A percentile compares a stretch with the other conserved stretches of the same genome.
phyloP scores from a whole-genome alignment of 1,140 invertebrate genomes.

The Drosophila tristis region DNA sequence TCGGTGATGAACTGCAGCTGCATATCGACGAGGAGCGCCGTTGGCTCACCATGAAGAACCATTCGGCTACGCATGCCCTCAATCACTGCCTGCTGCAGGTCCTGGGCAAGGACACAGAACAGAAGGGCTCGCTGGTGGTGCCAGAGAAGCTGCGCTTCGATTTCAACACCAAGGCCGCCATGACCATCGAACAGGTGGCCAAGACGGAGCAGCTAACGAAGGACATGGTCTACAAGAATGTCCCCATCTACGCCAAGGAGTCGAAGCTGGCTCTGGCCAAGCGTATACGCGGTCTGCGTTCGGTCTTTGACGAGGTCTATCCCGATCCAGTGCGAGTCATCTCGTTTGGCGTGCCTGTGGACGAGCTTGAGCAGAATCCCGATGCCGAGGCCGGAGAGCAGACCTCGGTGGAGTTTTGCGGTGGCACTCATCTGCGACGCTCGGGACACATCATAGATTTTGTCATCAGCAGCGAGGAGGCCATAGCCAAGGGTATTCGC shows the following conservation, averaged over 20 bases:
- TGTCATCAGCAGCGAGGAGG: constrained; percentile 98
- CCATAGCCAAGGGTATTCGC: constrained; percentile 99
- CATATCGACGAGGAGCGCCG: constrained; percentile 93
- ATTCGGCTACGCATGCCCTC: constrained; percentile 98
- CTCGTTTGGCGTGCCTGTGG: constrained; percentile 96
- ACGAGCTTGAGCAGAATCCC: constrained; percentile 95
- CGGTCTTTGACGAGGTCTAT: constrained; percentile 99
- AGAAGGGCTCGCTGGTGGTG: constrained; percentile 99
- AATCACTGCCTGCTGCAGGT: constrained; percentile 97
- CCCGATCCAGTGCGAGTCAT: constrained; percentile 99
- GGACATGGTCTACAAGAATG: constrained; percentile 91
- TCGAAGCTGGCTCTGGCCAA: constrained; percentile 88
- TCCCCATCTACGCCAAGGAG: constrained; percentile 95
- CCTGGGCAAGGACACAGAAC: constrained; percentile 95
- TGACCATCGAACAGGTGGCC: constrained; percentile 94
- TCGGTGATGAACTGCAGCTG: constrained; percentile 94
- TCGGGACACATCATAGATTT: constrained; percentile 97
- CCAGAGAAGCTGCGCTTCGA: constrained; percentile 98
- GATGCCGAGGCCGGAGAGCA: constrained; percentile 89
- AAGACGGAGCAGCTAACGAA: constrained; percentile 92
- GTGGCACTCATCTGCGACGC: constrained; percentile 97
- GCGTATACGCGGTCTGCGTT: constrained; percentile 96
- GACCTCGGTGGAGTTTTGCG: constrained; percentile 99
- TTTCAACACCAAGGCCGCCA: constrained; percentile 97
- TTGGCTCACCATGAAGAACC: constrained; percentile 98